These are phyloP conservation scores for Porites australiensis DNA, from an alignment of 64 coral and sea anemone species.

Conservation along the genomic window DNA sequence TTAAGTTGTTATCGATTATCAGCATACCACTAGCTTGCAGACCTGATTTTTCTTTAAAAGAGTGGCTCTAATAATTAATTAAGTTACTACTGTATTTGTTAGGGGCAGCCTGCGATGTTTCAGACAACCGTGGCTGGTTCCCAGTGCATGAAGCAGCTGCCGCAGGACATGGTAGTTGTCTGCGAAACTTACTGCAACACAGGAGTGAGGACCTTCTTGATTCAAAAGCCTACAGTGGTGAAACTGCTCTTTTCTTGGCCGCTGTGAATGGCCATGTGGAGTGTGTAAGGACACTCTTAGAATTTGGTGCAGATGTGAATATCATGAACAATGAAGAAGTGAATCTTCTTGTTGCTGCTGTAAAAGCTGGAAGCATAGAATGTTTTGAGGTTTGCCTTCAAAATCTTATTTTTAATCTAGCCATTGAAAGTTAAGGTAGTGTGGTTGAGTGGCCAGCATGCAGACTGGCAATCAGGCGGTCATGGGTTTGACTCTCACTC, in stretches of 20 bases:
- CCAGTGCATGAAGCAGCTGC: constrained; percentile 87
- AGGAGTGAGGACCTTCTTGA: constrained; percentile 62
- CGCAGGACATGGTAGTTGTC: constrained; percentile 59
- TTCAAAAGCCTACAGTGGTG: constrained; percentile 77
- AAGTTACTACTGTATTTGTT: not conserved
- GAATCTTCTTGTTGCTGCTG: constrained; percentile 69
- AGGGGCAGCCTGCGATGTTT: constrained; percentile 67
- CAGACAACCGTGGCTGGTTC: constrained; percentile 95
- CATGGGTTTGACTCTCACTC: no score
- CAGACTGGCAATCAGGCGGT: no score
- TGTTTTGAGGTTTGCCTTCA: constrained; percentile 75
- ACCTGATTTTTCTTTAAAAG: no score
- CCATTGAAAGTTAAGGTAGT: no score
- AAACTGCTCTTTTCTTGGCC: constrained; percentile 82
- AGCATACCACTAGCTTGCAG: no score
- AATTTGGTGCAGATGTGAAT: constrained; percentile 65
- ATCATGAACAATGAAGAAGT: constrained; percentile 75
- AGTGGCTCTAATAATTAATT: not conserved
- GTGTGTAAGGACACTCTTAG: constrained; percentile 45
- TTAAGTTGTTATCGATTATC: no score
- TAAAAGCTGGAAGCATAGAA: constrained; percentile 66
- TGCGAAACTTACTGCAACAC: constrained; percentile 59
- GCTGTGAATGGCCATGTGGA: constrained; percentile 52
- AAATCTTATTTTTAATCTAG: no score
- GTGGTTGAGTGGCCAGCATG: no score